These are phyloP conservation scores for Cephonodes hylas DNA, from an alignment of 2,888 invertebrate genomes.

Conservation along the genomic window DNA sequence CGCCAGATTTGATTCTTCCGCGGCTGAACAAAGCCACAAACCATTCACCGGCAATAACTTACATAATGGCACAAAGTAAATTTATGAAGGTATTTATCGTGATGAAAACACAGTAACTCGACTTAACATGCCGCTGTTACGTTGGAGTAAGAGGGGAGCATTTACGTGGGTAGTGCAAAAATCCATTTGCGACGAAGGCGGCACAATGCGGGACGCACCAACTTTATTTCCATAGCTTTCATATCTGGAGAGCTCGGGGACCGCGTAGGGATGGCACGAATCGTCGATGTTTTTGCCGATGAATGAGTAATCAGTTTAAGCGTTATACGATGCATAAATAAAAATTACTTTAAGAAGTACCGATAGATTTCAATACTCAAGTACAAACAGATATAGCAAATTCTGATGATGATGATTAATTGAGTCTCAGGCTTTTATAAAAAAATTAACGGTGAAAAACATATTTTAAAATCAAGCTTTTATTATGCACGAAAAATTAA, in stretches of 20 bases:
- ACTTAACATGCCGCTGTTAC: constrained; percentile 43
- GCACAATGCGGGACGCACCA: constrained; percentile 69
- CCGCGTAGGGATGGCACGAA: constrained; percentile 20
- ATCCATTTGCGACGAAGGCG: constrained; percentile 71
- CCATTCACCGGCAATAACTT: constrained; percentile 26
- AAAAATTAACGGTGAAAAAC: too few species aligned
- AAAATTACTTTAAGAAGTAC: too few species aligned
- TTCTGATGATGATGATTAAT: too few species aligned
- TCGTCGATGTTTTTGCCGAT: constrained; percentile 10
- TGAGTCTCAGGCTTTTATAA: too few species aligned
- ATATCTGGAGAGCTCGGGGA: constrained; percentile 59
- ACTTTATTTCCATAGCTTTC: constrained; percentile 79
- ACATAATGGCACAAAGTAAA: constrained; percentile 22
- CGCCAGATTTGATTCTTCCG: background rate
- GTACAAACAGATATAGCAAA: too few species aligned
- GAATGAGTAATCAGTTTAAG: too few species aligned
- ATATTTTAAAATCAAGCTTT: too few species aligned
- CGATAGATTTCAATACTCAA: too few species aligned
- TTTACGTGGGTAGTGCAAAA: constrained; percentile 74
- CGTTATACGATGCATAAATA: too few species aligned
- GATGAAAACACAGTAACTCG: constrained; percentile 35
- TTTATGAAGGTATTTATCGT: constrained; percentile 8
- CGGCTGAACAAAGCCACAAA: too few species aligned
- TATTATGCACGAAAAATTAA: too few species aligned
- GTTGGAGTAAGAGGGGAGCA: constrained; percentile 57